phyloP scores from a whole-genome alignment of 2,888 invertebrate species.

The Bellardia bayeri region DNA sequence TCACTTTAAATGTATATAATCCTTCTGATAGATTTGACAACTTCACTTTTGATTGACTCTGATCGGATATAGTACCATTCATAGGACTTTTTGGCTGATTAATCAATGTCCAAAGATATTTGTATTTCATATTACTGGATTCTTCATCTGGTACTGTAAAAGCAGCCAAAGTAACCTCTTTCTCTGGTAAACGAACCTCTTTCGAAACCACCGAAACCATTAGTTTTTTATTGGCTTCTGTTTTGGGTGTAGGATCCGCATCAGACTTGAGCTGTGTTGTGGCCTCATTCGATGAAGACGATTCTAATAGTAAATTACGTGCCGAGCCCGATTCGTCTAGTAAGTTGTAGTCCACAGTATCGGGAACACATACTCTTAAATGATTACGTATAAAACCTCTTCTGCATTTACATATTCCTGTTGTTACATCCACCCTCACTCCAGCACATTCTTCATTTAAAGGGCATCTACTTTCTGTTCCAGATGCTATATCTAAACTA shows the following conservation, averaged over 20 bases:
- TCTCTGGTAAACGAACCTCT: slow-evolving; percentile 92
- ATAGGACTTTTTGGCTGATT: slow-evolving; percentile 92
- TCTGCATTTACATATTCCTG: slow-evolving; percentile 90
- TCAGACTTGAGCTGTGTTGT: slow-evolving; percentile 57
- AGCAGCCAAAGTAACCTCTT: slow-evolving; percentile 92
- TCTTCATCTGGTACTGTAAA: slow-evolving; percentile 91
- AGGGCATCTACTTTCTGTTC: slow-evolving; percentile 85
- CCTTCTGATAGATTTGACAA: slow-evolving; percentile 94
- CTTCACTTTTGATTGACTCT: slow-evolving; percentile 93
- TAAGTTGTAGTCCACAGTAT: slow-evolving; percentile 77
- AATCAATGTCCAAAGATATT: slow-evolving; percentile 94
- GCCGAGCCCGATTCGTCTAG: slow-evolving; percentile 74
- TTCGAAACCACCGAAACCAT: slow-evolving; percentile 91
- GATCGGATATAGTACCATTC: slow-evolving; percentile 91
- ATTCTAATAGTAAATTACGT: slow-evolving; percentile 74
- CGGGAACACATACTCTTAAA: slow-evolving; percentile 82
- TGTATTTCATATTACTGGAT: slow-evolving; percentile 90
- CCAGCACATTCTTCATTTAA: slow-evolving; percentile 89
- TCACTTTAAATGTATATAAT: slow-evolving; percentile 93
- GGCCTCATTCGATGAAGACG: slow-evolving; percentile 64
- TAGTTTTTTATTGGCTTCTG: slow-evolving; percentile 87
- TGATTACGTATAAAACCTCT: slow-evolving; percentile 86
- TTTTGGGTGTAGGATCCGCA: slow-evolving; percentile 77
- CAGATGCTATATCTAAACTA: slow-evolving; percentile 85
- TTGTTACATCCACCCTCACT: slow-evolving; percentile 85